A percentile compares a stretch with the other conserved stretches of the same genome.
These are phyloP conservation scores for Neolamprologus fasciatus DNA, from an alignment of 2,113 vertebrate species.

Conservation along the genomic window DNA sequence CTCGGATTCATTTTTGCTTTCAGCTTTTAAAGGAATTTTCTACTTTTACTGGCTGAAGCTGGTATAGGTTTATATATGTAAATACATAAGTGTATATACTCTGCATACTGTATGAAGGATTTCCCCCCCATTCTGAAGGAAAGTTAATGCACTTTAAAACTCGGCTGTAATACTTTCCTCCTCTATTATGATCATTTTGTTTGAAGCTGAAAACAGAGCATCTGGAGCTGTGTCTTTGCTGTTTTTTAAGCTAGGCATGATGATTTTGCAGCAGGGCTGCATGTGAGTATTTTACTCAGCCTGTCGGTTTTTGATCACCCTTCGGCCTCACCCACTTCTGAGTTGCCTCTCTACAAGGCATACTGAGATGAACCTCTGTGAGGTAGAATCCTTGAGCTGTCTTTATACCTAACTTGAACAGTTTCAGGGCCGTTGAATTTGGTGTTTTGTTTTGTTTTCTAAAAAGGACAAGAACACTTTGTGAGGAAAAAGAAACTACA, in stretches of 20 bases:
- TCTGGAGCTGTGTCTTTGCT: constrained; percentile 15
- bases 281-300: constrained; percentile 60
- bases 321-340: not conserved
- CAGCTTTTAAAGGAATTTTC: constrained; percentile 59
- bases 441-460: constrained; percentile 17
- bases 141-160: constrained; percentile 60
- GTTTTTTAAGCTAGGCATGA: constrained; percentile 2
- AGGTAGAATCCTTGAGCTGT: constrained; percentile 74
- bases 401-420: constrained; percentile 74
- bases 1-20: constrained; percentile 29
- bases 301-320: constrained; percentile 54
- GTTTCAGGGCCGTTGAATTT: constrained; percentile 42
- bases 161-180: constrained; percentile 14
- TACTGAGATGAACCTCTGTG: constrained; percentile 85
- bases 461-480: constrained; percentile 14
- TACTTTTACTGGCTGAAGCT: constrained; percentile 54
- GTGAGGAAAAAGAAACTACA: not conserved
- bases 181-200: constrained; percentile 27
- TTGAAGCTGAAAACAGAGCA: constrained; percentile 29
- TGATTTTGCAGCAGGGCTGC: constrained; percentile 78
- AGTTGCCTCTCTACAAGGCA: constrained; percentile 64
- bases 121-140: constrained; percentile 41
- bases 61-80: constrained; percentile 35
- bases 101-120: constrained; percentile 36
- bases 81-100: constrained; percentile 30